A percentile compares a stretch with the other conserved stretches of the same genome.
Evolutionary conservation across 2,888 invertebrate genomes (phyloP).

Genomic region (Scotopteryx bipunctaria): DNA sequence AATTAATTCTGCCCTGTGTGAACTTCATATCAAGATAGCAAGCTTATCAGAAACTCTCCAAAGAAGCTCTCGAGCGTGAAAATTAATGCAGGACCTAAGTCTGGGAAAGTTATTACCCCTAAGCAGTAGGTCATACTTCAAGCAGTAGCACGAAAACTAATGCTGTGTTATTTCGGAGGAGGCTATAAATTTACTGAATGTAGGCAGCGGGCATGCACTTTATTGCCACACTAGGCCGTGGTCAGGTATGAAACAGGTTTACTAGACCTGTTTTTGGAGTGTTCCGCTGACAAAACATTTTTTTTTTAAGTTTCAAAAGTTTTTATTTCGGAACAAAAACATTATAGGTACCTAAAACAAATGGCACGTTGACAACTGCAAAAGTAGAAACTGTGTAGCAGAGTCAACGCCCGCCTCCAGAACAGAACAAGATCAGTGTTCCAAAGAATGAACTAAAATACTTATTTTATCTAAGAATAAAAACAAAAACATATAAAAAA

Average conservation of each 20-base stretch:
- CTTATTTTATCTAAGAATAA: no score
- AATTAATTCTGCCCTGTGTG: background rate
- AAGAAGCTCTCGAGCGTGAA: slow-evolving; percentile 6
- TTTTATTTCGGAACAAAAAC: no score
- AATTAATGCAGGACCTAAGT: slow-evolving; percentile 18
- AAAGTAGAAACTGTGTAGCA: no score
- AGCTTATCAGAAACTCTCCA: slow-evolving; percentile 10
- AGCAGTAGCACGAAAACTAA: slow-evolving; percentile 41
- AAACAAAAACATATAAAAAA: no score
- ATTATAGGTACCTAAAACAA: no score
- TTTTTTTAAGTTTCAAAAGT: no score
- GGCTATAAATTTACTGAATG: slow-evolving; percentile 49
- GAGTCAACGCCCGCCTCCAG: no score
- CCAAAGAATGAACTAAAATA: no score
- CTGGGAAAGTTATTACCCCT: slow-evolving; percentile 26
- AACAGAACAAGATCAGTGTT: no score
- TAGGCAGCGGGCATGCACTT: slow-evolving; percentile 55
- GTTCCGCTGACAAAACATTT: no score
- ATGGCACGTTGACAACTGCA: no score
- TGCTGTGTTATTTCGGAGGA: slow-evolving; percentile 44
- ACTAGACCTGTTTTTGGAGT: background rate
- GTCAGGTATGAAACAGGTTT: slow-evolving; percentile 8
- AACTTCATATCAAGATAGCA: slow-evolving; percentile 1
- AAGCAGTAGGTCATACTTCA: slow-evolving; percentile 34
- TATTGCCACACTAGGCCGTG: slow-evolving; percentile 48